phyloP scores from a whole-genome alignment of 2,113 vertebrate genomes.

The Dasyurus viverrinus region DNA sequence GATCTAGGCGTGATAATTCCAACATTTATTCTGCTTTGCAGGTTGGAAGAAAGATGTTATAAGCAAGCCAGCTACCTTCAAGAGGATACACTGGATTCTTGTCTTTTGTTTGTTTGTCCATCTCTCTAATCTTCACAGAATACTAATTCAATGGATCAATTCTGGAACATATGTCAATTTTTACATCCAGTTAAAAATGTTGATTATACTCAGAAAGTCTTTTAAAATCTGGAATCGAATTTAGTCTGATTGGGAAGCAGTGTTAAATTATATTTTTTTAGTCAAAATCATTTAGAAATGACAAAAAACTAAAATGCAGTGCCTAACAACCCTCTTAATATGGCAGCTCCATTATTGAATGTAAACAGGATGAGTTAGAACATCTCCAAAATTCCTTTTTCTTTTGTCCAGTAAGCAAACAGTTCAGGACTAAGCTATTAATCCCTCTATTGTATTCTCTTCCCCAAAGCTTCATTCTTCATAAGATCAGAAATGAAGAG shows the following conservation, averaged over 20 bases:
- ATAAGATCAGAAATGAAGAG: conserved; percentile 63
- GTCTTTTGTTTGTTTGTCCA: not conserved
- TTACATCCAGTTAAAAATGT: not conserved
- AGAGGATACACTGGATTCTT: not conserved
- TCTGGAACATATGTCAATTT: not conserved
- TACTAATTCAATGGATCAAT: not conserved
- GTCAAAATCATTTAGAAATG: conserved; percentile 39
- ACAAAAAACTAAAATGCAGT: conserved; percentile 50
- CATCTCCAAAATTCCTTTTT: conserved; percentile 58
- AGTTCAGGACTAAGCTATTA: conserved; percentile 71
- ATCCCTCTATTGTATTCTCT: conserved; percentile 72
- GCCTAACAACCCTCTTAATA: conserved; percentile 45
- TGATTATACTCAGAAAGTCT: not conserved
- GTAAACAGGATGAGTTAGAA: conserved; percentile 66
- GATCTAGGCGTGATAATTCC: not conserved
- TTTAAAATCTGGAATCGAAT: not conserved
- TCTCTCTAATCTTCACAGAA: not conserved
- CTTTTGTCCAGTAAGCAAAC: conserved; percentile 69
- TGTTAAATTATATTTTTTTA: not conserved
- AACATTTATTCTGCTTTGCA: not conserved
- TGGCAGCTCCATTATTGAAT: conserved; percentile 50
- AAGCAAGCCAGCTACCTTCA: not conserved
- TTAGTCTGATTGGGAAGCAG: not conserved
- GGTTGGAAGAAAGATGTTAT: not conserved
- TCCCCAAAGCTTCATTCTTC: conserved; percentile 36